Evolutionary conservation across 2,113 vertebrate genomes (phyloP).

Genomic region (Gallinago paraguaiae): DNA sequence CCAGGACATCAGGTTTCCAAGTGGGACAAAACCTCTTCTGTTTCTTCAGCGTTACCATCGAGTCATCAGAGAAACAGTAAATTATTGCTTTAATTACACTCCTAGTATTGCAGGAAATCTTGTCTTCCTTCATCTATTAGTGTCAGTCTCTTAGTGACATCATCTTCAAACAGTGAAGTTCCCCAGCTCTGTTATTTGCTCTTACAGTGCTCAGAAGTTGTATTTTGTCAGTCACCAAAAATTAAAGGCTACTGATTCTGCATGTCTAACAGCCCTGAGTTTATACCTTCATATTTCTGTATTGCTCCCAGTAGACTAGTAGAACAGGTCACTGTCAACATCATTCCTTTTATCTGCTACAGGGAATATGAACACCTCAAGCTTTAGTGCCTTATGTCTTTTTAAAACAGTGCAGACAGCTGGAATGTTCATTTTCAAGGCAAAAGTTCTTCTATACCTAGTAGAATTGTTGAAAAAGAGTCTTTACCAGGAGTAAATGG

Average conservation of each 20-base stretch:
- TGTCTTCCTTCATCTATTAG: not conserved
- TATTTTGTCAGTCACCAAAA: not conserved
- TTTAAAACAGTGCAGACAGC: not conserved
- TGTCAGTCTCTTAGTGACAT: not conserved
- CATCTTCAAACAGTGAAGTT: not conserved
- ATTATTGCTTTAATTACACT: not conserved
- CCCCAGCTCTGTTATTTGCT: not conserved
- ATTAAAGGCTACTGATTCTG: not conserved
- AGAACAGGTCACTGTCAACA: not conserved
- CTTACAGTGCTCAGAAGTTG: not conserved
- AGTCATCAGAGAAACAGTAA: not conserved
- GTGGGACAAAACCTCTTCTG: not conserved
- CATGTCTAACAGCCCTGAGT: not conserved
- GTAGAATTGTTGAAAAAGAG: conserved; percentile 36
- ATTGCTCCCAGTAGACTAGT: not conserved
- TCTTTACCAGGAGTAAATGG: conserved; percentile 14
- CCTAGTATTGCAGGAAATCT: not conserved
- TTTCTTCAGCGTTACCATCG: not conserved
- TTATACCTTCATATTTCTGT: not conserved
- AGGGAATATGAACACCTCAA: not conserved
- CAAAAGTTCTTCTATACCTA: not conserved
- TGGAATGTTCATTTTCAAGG: not conserved
- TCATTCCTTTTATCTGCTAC: not conserved
- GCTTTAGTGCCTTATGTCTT: not conserved
- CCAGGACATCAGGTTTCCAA: not conserved